Conservation (phyloP, 1,140 invertebrate genomes). For the Papilio helenus region DNA sequence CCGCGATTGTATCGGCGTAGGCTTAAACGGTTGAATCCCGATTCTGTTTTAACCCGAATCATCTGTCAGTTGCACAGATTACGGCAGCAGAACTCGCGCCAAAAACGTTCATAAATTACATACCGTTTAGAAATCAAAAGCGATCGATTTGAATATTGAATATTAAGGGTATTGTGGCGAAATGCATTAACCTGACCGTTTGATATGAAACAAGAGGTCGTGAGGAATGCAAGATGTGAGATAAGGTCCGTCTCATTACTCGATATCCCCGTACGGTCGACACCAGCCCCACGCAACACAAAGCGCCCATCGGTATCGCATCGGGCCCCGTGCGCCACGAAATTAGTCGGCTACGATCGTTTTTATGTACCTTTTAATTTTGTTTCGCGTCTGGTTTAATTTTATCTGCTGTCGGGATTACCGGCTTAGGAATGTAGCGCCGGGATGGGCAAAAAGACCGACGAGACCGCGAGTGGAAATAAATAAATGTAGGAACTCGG, state of each 20-base stretch:
- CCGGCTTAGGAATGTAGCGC: slow-evolving; percentile 81
- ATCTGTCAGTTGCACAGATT: slow-evolving; percentile 34
- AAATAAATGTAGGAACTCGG: slow-evolving; percentile 79
- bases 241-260: slow-evolving; percentile 62
- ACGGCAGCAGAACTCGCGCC: slow-evolving; percentile 13
- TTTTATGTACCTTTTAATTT: slow-evolving; percentile 82
- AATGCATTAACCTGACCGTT: slow-evolving; percentile 26
- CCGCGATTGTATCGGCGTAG: slow-evolving; percentile 71
- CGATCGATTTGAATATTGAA: background rate
- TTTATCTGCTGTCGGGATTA: slow-evolving; percentile 81
- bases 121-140: slow-evolving; percentile 19
- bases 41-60: slow-evolving; percentile 59
- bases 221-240: slow-evolving; percentile 49
- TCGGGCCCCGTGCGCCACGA: slow-evolving; percentile 79
- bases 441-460: slow-evolving; percentile 73
- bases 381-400: slow-evolving; percentile 83
- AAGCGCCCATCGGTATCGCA: slow-evolving; percentile 60
- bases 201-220: slow-evolving; percentile 22
- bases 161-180: slow-evolving; percentile 11
- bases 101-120: slow-evolving; percentile 27
- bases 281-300: slow-evolving; percentile 51
- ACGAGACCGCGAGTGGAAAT: slow-evolving; percentile 77
- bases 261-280: slow-evolving; percentile 53
- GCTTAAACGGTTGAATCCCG: slow-evolving; percentile 57
- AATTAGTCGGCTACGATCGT: slow-evolving; percentile 80